A percentile compares a stretch with the other conserved stretches of the same genome.
phyloP scores from a whole-genome alignment of 2,888 invertebrate species.

The Chaetogeoica ovagalla region DNA sequence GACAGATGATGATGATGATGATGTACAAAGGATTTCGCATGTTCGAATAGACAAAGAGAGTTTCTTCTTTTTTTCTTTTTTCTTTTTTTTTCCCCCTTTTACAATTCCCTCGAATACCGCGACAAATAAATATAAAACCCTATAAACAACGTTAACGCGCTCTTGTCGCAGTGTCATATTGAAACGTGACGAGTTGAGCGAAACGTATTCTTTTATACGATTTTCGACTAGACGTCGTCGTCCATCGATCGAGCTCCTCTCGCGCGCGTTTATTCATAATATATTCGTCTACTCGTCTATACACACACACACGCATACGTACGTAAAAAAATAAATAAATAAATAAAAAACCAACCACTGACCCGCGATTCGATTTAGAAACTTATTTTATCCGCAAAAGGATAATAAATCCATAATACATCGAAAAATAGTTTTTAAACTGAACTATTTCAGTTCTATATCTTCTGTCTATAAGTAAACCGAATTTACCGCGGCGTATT shows the following conservation, averaged over 20 bases:
- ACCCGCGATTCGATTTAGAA: background rate
- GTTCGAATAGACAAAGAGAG: constrained; percentile 22
- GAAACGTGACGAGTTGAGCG: background rate
- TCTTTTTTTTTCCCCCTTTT: background rate
- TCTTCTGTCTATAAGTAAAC: too few relatives aligned
- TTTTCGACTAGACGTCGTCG: constrained; percentile 11
- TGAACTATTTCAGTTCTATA: too few relatives aligned
- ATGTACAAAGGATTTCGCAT: constrained; percentile 2
- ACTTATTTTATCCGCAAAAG: background rate
- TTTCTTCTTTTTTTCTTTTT: background rate
- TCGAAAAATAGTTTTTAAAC: too few relatives aligned
- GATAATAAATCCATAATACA: too few relatives aligned
- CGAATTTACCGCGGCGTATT: too few relatives aligned
- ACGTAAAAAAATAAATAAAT: too few relatives aligned
- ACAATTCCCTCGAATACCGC: constrained; percentile 18
- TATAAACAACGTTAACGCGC: constrained; percentile 10
- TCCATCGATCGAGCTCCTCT: too few relatives aligned
- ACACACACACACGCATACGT: too few relatives aligned
- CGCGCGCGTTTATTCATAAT: too few relatives aligned
- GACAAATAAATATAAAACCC: constrained; percentile 24
- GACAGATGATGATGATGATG: background rate
- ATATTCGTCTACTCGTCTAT: background rate
- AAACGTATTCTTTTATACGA: background rate
- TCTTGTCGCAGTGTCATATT: constrained; percentile 19
- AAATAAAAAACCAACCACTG: background rate